Conservation (phyloP, 2,797 vertebrate genomes). For the Petrocephalus schoutedeni region DNA sequence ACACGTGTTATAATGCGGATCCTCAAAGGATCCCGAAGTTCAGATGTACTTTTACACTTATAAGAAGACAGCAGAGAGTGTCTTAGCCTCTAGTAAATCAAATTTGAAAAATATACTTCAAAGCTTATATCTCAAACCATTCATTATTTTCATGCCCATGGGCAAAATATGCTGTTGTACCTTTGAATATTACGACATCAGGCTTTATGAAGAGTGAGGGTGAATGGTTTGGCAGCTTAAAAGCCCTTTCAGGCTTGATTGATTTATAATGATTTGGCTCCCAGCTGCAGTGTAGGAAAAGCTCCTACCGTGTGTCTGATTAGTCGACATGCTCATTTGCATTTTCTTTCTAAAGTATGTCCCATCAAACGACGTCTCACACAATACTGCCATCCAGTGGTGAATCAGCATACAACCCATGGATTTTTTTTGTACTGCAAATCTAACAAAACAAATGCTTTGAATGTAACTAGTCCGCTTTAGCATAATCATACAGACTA, state of each 20-base stretch:
- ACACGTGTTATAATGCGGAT: too few species aligned
- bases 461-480: neutral
- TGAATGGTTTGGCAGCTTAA: neutral
- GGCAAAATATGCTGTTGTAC: neutral
- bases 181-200: neutral
- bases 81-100: too few species aligned
- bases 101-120: neutral
- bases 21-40: too few species aligned
- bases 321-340: neutral
- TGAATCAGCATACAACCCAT: neutral
- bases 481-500: neutral
- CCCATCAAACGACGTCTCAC: neutral
- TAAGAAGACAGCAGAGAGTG: too few species aligned
- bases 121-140: neutral
- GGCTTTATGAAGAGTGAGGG: neutral
- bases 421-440: neutral
- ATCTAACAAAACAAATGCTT: neutral
- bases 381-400: neutral
- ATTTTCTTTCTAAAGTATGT: neutral
- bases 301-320: neutral
- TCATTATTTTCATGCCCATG: neutral
- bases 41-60: too few species aligned
- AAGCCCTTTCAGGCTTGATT: neutral
- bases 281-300: neutral
- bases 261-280: neutral